Conservation (phyloP, 2,888 invertebrate genomes). For the Tortricodes alternella region DNA sequence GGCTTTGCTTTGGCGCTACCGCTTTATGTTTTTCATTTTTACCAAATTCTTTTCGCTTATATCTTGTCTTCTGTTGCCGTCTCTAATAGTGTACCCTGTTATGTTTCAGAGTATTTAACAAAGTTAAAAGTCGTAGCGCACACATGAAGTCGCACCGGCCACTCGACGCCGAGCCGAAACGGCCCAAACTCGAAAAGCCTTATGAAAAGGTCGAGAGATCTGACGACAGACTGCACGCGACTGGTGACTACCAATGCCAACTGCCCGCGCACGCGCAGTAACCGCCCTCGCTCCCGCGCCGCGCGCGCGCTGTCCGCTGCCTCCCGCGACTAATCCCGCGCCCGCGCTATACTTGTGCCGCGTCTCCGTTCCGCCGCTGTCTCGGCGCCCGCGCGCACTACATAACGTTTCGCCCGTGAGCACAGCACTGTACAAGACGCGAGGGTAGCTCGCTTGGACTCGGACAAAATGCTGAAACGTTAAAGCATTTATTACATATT, state of each 20-base stretch:
- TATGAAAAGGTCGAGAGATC: slow-evolving; percentile 81
- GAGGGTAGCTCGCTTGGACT: slow-evolving; percentile 46
- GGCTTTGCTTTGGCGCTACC: slow-evolving; percentile 60
- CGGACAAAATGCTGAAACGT: slow-evolving; percentile 59
- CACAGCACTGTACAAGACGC: slow-evolving; percentile 20
- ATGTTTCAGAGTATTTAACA: slow-evolving; percentile 95
- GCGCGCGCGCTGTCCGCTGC: slow-evolving; percentile 28
- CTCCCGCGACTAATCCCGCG: slow-evolving; percentile 18
- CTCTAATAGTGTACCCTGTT: slow-evolving; percentile 76
- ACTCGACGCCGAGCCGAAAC: slow-evolving; percentile 90
- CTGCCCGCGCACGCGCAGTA: slow-evolving; percentile 42
- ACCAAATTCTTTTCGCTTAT: slow-evolving; percentile 47
- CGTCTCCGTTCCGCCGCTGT: too few relatives aligned
- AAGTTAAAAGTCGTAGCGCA: slow-evolving; percentile 99
- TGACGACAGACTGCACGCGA: slow-evolving; percentile 73
- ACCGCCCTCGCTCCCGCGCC: slow-evolving; percentile 12
- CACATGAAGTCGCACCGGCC: slow-evolving; percentile 99
- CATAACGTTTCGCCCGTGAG: slow-evolving; percentile 1
- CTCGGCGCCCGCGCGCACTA: too few relatives aligned
- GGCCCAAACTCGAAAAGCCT: slow-evolving; percentile 84
- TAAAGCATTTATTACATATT: slow-evolving; percentile 67
- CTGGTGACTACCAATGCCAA: slow-evolving; percentile 71
- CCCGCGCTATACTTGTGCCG: too few relatives aligned
- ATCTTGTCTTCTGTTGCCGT: slow-evolving; percentile 61
- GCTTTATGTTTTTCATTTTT: slow-evolving; percentile 43